Evolutionary conservation across 2,797 vertebrate genomes (phyloP).

Genomic region (Neosilurus mollespiculum): DNA sequence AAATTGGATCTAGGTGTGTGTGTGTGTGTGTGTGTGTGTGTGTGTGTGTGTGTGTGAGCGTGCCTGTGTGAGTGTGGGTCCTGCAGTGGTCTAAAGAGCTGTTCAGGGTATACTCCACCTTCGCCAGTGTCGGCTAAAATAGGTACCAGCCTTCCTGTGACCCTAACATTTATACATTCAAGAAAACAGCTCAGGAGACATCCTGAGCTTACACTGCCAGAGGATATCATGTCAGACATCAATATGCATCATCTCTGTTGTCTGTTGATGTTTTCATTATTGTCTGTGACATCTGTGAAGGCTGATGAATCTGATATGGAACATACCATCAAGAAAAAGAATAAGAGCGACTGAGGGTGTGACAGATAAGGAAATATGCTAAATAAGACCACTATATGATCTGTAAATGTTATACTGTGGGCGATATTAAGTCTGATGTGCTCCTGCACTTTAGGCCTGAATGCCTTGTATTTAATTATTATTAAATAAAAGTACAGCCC

Average conservation of each 20-base stretch:
- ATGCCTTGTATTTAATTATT: too few species aligned
- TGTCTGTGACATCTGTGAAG: slow-evolving; percentile 22
- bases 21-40: too few species aligned
- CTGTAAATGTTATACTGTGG: neutral
- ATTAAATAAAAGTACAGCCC: too few species aligned
- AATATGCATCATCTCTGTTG: slow-evolving; percentile 6
- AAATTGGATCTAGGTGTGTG: too few species aligned
- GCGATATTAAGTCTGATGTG: neutral
- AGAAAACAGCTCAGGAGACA: too few species aligned
- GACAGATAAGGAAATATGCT: neutral
- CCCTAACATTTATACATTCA: too few species aligned
- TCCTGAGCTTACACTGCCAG: slow-evolving; percentile 36
- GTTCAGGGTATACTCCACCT: too few species aligned
- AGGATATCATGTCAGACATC: slow-evolving; percentile 41
- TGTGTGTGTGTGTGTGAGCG: too few species aligned
- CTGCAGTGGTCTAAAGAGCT: too few species aligned
- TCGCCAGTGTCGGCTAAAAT: too few species aligned
- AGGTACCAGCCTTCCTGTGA: too few species aligned
- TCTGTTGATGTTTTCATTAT: slow-evolving; percentile 25
- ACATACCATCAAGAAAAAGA: slow-evolving; percentile 10
- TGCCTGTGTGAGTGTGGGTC: too few species aligned
- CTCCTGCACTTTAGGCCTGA: neutral
- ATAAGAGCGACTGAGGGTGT: slow-evolving; percentile 7
- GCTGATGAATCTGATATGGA: slow-evolving; percentile 25
- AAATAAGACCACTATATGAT: neutral